A percentile compares a stretch with the other conserved stretches of the same genome.
phyloP scores from a whole-genome alignment of 2,888 invertebrate species.

The Choreutis nemorana region DNA sequence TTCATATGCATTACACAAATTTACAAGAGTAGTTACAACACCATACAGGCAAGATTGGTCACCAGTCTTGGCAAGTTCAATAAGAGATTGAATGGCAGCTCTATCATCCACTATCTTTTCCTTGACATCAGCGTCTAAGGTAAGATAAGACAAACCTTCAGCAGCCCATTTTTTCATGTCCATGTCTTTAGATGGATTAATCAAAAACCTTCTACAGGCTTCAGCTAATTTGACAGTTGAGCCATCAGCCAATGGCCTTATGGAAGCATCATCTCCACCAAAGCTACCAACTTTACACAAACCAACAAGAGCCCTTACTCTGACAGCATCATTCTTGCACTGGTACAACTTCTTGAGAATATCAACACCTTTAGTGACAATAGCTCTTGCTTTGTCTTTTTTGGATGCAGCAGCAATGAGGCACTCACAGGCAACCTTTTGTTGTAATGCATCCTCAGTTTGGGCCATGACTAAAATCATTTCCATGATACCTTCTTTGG shows the following conservation, averaged over 20 bases:
- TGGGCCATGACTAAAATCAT: conserved; percentile 98
- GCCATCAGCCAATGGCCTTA: conserved; percentile 94
- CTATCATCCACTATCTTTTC: conserved; percentile 92
- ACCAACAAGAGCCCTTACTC: conserved; percentile 90
- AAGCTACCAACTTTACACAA: conserved; percentile 95
- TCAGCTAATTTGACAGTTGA: conserved; percentile 91
- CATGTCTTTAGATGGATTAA: conserved; percentile 86
- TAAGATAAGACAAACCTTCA: conserved; percentile 95
- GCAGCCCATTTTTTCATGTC: conserved; percentile 96
- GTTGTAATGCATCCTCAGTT: conserved; percentile 87
- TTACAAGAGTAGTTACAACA: conserved; percentile 93
- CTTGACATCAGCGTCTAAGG: conserved; percentile 98
- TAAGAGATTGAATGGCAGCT: conserved; percentile 82
- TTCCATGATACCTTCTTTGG: conserved; percentile 87
- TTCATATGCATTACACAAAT: conserved; percentile 97
- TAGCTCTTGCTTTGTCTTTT: conserved; percentile 93
- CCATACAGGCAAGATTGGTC: conserved; percentile 90
- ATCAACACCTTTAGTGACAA: conserved; percentile 87
- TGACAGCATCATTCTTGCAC: conserved; percentile 88
- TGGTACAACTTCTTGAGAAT: conserved; percentile 94
- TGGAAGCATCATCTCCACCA: conserved; percentile 95
- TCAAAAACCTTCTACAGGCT: conserved; percentile 90
- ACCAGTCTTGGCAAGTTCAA: conserved; percentile 88
- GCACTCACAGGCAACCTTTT: conserved; percentile 96
- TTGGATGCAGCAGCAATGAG: conserved; percentile 96